A percentile compares a stretch with the other conserved stretches of the same genome.
Evolutionary conservation across 2,888 invertebrate species (phyloP).

Genomic region (Sarcophaga variegata): DNA sequence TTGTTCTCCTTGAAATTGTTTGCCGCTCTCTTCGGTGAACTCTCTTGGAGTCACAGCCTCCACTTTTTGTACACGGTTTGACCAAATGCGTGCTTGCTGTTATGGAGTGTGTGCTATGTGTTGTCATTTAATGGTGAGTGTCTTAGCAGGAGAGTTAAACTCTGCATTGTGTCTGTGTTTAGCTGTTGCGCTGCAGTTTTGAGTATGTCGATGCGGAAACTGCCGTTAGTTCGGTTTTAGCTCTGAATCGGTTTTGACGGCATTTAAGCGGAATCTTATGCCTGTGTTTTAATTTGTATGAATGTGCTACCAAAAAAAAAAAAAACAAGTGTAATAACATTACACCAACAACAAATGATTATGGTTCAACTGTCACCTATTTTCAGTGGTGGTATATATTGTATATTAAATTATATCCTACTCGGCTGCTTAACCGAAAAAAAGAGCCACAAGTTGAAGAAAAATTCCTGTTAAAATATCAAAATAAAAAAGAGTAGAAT

Average conservation of each 20-base stretch:
- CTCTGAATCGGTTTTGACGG: conserved; percentile 79
- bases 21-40: neutral
- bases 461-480: conserved; percentile 1
- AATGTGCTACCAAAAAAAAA: conserved; percentile 50
- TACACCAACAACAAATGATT: conserved; percentile 53
- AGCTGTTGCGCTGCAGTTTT: conserved; percentile 68
- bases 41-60: conserved; percentile 51
- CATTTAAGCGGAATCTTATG: conserved; percentile 59
- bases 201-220: conserved; percentile 68
- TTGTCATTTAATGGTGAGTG: conserved; percentile 45
- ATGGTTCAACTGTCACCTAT: conserved; percentile 50
- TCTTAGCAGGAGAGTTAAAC: conserved; percentile 57
- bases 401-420: conserved; percentile 32
- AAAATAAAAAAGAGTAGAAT: neutral
- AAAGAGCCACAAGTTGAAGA: conserved; percentile 3
- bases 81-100: conserved; percentile 8
- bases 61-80: conserved; percentile 31
- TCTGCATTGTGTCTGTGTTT: conserved; percentile 42
- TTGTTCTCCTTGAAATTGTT: neutral
- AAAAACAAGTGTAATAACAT: conserved; percentile 52
- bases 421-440: neutral
- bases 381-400: conserved; percentile 11
- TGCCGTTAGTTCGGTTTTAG: conserved; percentile 79
- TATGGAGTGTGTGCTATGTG: conserved; percentile 11
- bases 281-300: conserved; percentile 29